Evolutionary conservation across 2,888 invertebrate species (phyloP), one percentile per base, ranked within the genome.

Genomic region (Spatulosminthurus flaviceps): DNA sequence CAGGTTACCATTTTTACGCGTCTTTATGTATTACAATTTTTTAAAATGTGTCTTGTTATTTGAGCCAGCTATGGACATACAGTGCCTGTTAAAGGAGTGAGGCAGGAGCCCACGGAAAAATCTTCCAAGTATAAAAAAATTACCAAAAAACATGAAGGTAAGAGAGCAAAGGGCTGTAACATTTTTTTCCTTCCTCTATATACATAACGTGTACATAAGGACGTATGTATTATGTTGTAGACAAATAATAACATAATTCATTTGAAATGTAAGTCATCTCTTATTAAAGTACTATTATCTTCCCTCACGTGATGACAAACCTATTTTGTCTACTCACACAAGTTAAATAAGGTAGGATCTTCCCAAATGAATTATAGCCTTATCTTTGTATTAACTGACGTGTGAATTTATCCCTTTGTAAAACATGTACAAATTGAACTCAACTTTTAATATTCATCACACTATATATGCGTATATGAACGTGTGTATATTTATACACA

Each of bases 181-280:
- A 51, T 51, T 51, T 51, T 51, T 34, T 34, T 34, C n/a, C n/a
- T 34, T 34, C 34, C 34, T n/a, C n/a, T n/a, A n/a, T n/a, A n/a
- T n/a, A 34, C 34, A 34, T 34, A 34, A 34, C 34, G n/a, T 7
- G 41, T 41, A 41, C 41, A 41, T 41, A 41, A 41, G 9, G 13
- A 41, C 41, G n/a, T n/a, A n/a, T n/a, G n/a, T n/a, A n/a, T n/a
- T n/a, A n/a, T n/a, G n/a, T n/a, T n/a, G n/a, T n/a, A n/a, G n/a
- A n/a, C n/a, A n/a, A 51, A 51, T 51, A 51, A 51, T 51, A 51
- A 51, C 51, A 51, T 51, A 51, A 51, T 51, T 51, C 51, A 51
- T 51, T 51, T 51, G 9, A 51, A 51, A 51, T 51, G 51, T 51
- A 51, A 51, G 51, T 51, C 51, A 51, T 51, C 5, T 51, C 51